Evolutionary conservation across 2,113 vertebrate genomes (phyloP).

Genomic region (Sylvietta virens): DNA sequence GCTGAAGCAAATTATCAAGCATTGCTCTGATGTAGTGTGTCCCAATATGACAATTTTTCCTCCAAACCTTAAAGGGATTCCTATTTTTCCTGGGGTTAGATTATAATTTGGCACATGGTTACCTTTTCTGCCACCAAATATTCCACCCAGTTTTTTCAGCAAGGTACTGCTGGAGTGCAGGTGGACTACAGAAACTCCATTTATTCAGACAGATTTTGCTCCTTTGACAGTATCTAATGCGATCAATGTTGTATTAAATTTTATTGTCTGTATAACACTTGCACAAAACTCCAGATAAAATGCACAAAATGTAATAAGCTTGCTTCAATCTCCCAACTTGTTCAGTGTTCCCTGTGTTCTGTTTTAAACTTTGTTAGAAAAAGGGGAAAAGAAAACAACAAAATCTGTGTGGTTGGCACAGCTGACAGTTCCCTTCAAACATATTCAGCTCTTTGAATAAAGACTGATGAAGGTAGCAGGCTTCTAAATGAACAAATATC

Average conservation of each 20-base stretch:
- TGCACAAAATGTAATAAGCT: not conserved
- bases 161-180: not conserved
- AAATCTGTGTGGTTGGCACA: not conserved
- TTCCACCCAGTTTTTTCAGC: not conserved
- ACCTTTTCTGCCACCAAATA: not conserved
- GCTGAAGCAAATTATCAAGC: not conserved
- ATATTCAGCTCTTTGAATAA: not conserved
- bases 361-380: not conserved
- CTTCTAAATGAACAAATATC: not conserved
- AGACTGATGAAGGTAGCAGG: not conserved
- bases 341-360: not conserved
- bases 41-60: not conserved
- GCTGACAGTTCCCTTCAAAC: not conserved
- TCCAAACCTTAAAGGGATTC: not conserved
- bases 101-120: not conserved
- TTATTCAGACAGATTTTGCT: not conserved
- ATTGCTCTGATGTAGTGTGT: not conserved
- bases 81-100: not conserved
- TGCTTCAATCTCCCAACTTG: not conserved
- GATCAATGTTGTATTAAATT: not conserved
- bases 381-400: not conserved
- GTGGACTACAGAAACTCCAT: not conserved
- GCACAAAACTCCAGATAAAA: constrained; percentile 4
- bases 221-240: not conserved
- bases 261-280: not conserved